Percentiles rank a stretch among this genome's conserved stretches.
phyloP scores from a whole-genome alignment of 2,113 vertebrate genomes.

The Urocynchramus pylzowi region DNA sequence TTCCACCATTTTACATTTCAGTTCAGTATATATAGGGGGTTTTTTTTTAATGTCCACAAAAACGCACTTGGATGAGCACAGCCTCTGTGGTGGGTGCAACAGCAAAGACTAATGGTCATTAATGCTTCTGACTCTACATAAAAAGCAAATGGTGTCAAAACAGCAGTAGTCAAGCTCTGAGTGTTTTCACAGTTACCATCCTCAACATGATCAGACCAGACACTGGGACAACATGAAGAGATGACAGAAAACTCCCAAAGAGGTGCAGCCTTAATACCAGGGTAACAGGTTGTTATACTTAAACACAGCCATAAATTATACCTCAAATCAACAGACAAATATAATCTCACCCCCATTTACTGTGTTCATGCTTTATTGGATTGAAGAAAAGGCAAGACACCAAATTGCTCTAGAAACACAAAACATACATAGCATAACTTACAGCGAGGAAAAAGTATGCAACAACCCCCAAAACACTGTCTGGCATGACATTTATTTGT shows the following conservation, averaged over 20 bases:
- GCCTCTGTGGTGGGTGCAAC: background rate
- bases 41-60: background rate
- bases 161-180: background rate
- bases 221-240: background rate
- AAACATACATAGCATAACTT: background rate
- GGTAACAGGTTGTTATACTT: background rate
- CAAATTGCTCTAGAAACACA: background rate
- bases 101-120: background rate
- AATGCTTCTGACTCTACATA: background rate
- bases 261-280: background rate
- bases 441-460: background rate
- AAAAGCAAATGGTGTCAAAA: background rate
- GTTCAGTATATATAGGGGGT: background rate
- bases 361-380: background rate
- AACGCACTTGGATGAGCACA: background rate
- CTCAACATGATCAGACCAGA: background rate
- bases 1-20: background rate
- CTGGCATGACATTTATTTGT: background rate
- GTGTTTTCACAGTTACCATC: background rate
- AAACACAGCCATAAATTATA: background rate
- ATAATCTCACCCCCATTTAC: background rate
- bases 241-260: background rate
- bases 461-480: background rate
- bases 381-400: background rate
- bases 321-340: background rate